These are phyloP conservation scores for Phengaris alcon DNA, from an alignment of 2,888 invertebrate species.

Conservation along the genomic window DNA sequence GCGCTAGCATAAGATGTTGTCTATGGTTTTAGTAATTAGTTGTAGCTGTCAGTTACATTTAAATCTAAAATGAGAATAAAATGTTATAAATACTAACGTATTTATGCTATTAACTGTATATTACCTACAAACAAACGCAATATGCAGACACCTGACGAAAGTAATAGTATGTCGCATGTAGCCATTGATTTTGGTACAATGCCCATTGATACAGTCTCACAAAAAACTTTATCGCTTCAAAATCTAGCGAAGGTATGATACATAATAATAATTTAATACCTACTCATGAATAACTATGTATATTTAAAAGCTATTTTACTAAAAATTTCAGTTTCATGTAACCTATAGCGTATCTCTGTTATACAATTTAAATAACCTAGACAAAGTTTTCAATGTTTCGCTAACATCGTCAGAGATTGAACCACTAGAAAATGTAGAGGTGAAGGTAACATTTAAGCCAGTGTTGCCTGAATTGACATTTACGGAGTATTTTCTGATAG, in stretches of 20 bases:
- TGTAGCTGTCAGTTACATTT: not conserved
- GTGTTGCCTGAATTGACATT: constrained; percentile 60
- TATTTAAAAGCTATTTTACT: not conserved
- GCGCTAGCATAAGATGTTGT: too few relatives aligned
- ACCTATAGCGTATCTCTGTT: constrained; percentile 60
- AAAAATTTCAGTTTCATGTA: constrained; percentile 49
- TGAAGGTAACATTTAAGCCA: constrained; percentile 58
- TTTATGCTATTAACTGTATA: too few relatives aligned
- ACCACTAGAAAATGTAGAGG: constrained; percentile 50
- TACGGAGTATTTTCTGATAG: constrained; percentile 67
- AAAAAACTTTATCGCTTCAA: constrained; percentile 54
- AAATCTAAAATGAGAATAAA: not conserved
- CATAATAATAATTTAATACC: too few relatives aligned
- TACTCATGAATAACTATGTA: not conserved
- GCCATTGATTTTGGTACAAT: constrained; percentile 61
- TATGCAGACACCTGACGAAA: constrained; percentile 50
- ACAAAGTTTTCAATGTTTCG: constrained; percentile 60
- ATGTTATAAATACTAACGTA: not conserved
- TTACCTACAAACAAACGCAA: not conserved
- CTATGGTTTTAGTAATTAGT: too few relatives aligned
- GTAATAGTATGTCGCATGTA: constrained; percentile 44
- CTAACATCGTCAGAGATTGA: constrained; percentile 53
- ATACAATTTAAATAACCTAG: constrained; percentile 62
- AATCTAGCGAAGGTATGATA: constrained; percentile 55
- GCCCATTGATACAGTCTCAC: constrained; percentile 55